Evolutionary conservation across 2,888 invertebrate species (phyloP), one percentile per base, ranked within the genome.

Genomic region (Pollenia angustigena): DNA sequence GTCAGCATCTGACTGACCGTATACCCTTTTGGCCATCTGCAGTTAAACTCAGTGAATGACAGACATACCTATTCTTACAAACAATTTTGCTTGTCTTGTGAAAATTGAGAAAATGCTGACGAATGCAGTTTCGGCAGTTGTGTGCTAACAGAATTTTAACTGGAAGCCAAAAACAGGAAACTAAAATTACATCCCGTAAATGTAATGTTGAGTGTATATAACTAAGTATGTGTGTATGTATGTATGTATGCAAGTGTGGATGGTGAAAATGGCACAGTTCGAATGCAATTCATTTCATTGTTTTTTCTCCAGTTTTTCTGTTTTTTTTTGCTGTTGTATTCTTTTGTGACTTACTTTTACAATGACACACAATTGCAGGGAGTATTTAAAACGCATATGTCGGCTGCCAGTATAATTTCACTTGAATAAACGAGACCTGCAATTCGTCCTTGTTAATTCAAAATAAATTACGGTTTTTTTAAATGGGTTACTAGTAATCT

Each of bases 101-200:
- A 71, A 66, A 64, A 50, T 52, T 42, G 54, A 66, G 42, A 83
- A 83, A 72, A 48, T 72, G 78, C 62, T 76, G 69, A 83, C 76
- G 72, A 64, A 76, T 52, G 12, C 50, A 42, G 52, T 52, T n/a
- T 44, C 44, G 58, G 7, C 68, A 18, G 50, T 54, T 52, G 58
- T 50, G 60, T 44, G 75, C 44, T 32, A 6, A 32, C 4, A 50
- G 32, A 74, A 46, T 6, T 48, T 42, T 12, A 12, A 48, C 66
- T 12, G 46, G 10, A 40, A 14, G 14, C 7, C 2, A 18, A 50
- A 66, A 14, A 71, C 4, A 32, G 50, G 16, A 54, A 32, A 4
- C 12, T 14, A 14, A 56, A 48, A 66, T 14, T 18, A 16, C 8
- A 23, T 18, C 10, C 14, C 40, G 18, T 56, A n/a, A 46, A 44